Percentiles rank a stretch among this genome's conserved stretches.
Conservation (phyloP, 2,797 vertebrate genomes). For the Neoniphon sammara region DNA sequence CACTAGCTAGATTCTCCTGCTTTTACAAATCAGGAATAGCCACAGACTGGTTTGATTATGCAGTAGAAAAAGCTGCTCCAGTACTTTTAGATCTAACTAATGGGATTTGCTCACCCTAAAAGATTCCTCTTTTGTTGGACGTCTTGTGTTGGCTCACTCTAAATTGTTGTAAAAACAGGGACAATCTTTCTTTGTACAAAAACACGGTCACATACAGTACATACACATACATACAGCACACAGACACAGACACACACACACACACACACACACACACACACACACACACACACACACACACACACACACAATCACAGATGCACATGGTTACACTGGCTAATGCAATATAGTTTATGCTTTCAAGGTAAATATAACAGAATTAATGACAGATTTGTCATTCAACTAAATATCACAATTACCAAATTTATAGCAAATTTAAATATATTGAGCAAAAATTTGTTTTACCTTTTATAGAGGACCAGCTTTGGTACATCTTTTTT, state of each 20-base stretch:
- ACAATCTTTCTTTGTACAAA: background rate
- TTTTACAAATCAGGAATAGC: background rate
- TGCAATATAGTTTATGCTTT: background rate
- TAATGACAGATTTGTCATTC: too few relatives aligned
- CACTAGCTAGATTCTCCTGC: too few relatives aligned
- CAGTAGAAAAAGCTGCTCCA: background rate
- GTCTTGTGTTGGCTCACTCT: slow-evolving; percentile 10
- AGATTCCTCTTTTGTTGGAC: slow-evolving; percentile 10
- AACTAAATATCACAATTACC: background rate
- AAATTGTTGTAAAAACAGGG: background rate
- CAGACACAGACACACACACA: background rate
- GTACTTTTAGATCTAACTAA: slow-evolving; percentile 19
- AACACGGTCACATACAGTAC: too few relatives aligned
- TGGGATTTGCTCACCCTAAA: slow-evolving; percentile 34
- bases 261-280: slow-evolving; percentile 1
- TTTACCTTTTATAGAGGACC: background rate
- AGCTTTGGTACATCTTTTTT: background rate
- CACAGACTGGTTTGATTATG: background rate
- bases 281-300: background rate
- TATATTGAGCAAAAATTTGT: background rate
- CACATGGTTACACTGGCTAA: background rate
- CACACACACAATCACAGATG: background rate
- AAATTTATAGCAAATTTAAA: slow-evolving; percentile 13
- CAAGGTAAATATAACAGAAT: slow-evolving; percentile 12
- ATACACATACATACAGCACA: too few relatives aligned